Conservation (phyloP, 2,888 invertebrate species). For the Acanthosepion pharaonis region DNA sequence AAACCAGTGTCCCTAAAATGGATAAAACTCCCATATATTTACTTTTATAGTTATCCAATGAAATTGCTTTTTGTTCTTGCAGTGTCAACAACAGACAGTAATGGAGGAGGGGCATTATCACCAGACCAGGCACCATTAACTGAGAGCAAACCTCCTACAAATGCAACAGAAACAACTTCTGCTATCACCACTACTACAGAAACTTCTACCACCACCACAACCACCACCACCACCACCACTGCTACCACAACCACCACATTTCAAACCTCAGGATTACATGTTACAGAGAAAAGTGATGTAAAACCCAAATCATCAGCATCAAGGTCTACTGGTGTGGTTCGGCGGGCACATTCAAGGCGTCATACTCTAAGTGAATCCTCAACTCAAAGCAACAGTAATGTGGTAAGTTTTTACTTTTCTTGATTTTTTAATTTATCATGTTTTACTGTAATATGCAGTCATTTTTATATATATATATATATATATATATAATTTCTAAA, state of each 20-base stretch:
- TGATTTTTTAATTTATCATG: background rate
- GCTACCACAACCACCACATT: background rate
- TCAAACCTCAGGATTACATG: slow-evolving; percentile 15
- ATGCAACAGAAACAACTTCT: background rate
- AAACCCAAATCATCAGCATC: slow-evolving; percentile 12
- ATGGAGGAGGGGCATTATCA: background rate
- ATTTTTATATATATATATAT: no score
- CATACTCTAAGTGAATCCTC: slow-evolving; percentile 12
- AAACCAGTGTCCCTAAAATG: no score
- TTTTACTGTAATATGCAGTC: no score
- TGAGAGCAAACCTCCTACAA: background rate
- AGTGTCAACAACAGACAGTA: background rate
- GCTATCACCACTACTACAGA: background rate
- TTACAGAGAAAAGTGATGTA: slow-evolving; percentile 21
- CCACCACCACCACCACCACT: background rate
- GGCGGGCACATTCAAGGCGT: slow-evolving; percentile 23
- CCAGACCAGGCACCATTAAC: background rate
- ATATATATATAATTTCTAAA: no score
- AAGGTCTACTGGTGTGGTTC: background rate
- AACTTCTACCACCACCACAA: background rate
- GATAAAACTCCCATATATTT: no score
- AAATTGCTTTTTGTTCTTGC: background rate
- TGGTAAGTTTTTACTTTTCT: background rate
- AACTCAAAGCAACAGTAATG: background rate
- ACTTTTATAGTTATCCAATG: background rate